These are phyloP conservation scores for Griposia aprilina DNA, from an alignment of 2,888 invertebrate species.

Conservation along the genomic window DNA sequence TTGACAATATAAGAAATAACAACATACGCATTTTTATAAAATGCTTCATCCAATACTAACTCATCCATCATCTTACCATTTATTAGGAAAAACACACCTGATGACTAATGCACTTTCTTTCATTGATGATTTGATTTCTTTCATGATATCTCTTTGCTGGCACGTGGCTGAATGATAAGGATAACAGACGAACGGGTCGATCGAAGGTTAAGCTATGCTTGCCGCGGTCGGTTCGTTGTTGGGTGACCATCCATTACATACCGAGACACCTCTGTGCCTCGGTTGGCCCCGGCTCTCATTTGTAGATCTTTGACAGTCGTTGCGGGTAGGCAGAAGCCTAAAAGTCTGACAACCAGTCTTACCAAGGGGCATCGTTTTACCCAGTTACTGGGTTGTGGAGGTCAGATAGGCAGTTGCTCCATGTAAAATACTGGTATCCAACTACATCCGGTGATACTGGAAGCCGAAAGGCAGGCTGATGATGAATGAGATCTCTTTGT, in stretches of 20 bases:
- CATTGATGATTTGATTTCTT: background rate
- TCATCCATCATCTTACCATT: slow-evolving; percentile 8
- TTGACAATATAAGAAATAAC: background rate
- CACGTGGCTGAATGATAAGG: too few relatives aligned
- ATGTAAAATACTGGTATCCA: background rate
- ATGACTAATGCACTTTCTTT: slow-evolving; percentile 9
- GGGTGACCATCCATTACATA: too few relatives aligned
- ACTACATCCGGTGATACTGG: background rate
- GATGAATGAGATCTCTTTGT: background rate
- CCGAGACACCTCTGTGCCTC: background rate
- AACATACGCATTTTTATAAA: slow-evolving; percentile 10
- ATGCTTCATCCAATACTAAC: background rate
- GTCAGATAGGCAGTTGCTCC: background rate
- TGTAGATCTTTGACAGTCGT: background rate
- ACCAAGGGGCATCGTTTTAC: background rate
- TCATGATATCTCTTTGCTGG: background rate
- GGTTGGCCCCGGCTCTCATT: background rate
- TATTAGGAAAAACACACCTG: background rate
- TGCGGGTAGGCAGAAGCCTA: background rate
- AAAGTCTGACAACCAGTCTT: background rate
- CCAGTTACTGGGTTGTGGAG: background rate
- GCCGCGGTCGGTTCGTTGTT: too few relatives aligned
- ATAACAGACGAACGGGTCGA: too few relatives aligned
- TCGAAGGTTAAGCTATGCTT: too few relatives aligned
- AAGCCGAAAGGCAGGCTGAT: background rate